Conservation (phyloP, 2,113 vertebrate genomes). For the Apodemus sylvaticus region DNA sequence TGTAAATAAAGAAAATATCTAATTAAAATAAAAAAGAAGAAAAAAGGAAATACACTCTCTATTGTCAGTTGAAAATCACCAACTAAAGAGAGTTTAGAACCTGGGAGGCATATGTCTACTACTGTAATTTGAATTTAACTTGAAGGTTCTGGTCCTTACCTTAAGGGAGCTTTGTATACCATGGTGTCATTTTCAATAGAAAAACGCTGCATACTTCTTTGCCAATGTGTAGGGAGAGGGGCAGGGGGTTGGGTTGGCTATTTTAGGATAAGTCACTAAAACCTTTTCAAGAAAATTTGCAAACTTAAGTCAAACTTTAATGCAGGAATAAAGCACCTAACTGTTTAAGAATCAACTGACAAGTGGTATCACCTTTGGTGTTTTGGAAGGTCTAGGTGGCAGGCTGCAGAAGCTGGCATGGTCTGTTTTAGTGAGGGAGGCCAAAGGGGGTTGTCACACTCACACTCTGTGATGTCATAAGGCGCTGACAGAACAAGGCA, state of each 20-base stretch:
- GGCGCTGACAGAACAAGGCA: too few species aligned
- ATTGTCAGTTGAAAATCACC: not conserved
- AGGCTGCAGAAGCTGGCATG: not conserved
- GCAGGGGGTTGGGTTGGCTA: too few species aligned
- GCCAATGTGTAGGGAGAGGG: not conserved
- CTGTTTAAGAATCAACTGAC: not conserved
- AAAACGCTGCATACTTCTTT: not conserved
- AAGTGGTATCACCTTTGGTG: not conserved
- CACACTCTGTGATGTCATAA: too few species aligned
- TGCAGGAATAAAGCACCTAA: not conserved
- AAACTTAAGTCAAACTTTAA: not conserved
- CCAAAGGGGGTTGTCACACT: not conserved
- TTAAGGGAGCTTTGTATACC: not conserved
- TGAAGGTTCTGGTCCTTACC: not conserved
- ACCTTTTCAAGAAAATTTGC: not conserved
- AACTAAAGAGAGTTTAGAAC: not conserved
- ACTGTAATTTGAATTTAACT: not conserved
- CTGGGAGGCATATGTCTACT: too few species aligned
- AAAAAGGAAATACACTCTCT: not conserved
- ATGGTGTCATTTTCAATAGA: not conserved
- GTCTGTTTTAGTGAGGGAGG: not conserved
- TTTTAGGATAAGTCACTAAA: not conserved
- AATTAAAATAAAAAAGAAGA: too few species aligned
- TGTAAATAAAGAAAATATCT: too few species aligned
- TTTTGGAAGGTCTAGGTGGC: not conserved